Evolutionary conservation across 2,113 vertebrate genomes (phyloP).

Genomic region (Mus musculus): DNA sequence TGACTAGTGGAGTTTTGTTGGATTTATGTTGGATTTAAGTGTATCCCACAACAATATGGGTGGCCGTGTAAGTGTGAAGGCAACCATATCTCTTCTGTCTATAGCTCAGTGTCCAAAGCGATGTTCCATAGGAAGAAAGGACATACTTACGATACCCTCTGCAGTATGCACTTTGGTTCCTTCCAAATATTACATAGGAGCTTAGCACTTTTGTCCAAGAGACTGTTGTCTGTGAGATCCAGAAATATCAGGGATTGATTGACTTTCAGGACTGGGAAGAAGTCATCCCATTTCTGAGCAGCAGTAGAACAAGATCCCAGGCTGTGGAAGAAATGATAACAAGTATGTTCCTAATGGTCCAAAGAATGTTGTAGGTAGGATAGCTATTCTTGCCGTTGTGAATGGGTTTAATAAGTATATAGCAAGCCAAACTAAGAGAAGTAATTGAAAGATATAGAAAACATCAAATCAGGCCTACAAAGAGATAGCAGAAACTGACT

Average conservation of each 20-base stretch:
- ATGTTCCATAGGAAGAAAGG: background rate
- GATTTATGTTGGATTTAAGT: too few relatives aligned
- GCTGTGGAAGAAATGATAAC: background rate
- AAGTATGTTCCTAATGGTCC: background rate
- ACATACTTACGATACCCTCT: conserved; percentile 51
- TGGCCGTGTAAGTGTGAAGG: background rate
- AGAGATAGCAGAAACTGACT: background rate
- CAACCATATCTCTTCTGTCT: background rate
- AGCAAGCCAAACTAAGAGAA: background rate
- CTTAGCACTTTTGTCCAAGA: background rate
- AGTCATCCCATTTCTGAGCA: background rate
- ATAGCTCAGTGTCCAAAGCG: background rate
- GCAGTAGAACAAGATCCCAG: background rate
- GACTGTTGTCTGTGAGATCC: background rate
- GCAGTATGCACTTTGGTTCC: background rate
- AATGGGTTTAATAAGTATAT: background rate
- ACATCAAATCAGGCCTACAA: background rate
- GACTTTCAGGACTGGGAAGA: background rate
- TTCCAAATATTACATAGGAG: background rate
- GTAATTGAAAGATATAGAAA: background rate
- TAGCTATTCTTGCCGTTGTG: background rate
- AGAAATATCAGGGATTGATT: background rate
- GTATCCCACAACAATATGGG: background rate
- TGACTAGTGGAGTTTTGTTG: too few relatives aligned
- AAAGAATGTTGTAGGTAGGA: background rate